Evolutionary conservation across 2,113 vertebrate genomes (phyloP), one percentile per base, ranked within the genome.

Genomic region (Pelmatolapia mariae): DNA sequence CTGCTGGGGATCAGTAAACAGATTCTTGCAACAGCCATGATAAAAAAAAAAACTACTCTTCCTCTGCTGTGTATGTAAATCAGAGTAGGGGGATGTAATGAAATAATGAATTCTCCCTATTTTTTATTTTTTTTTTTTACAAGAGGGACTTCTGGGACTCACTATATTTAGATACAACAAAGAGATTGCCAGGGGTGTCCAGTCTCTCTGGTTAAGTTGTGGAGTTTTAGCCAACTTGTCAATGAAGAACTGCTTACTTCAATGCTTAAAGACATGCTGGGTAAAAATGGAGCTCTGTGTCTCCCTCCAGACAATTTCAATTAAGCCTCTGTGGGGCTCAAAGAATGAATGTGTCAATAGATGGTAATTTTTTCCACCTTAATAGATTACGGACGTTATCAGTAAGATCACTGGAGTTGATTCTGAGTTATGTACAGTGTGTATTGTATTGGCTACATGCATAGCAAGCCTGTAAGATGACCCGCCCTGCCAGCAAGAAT

Each of bases 101-200:
- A 95, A 95, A 94, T 92, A 94, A 93, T 91, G 66, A 94, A 94
- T 76, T 85, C 68, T 89, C 83, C 33, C 79, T 91, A 87, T 2
- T 66, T 38, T 13, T 15, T 4, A 6, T 82, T 73, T 88, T 6
- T 24, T 31, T 57, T 82, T 87, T 89, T 89, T 88, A 61, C 45
- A 81, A 87, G 80, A 88, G 63, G 83, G 88, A 87, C 92, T 84
- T 8, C 40, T 90, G 95, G 93, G 94, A 94, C 66, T 10, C 66
- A 59, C 89, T 95, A 94, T 95, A 95, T 95, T 95, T 94, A 96
- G 95, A 93, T 88, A 93, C 91, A 94, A 94, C 93, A 95, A 96
- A 95, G 93, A 88, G 85, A 96, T 95, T 92, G 92, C 93, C 89
- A 89, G 93, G 88, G 94, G 91, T 95, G 94, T 95, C 94, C 93